Base-by-base conservation (phyloP, 2,888 invertebrate species). In the Drosophila meridionalis region DNA sequence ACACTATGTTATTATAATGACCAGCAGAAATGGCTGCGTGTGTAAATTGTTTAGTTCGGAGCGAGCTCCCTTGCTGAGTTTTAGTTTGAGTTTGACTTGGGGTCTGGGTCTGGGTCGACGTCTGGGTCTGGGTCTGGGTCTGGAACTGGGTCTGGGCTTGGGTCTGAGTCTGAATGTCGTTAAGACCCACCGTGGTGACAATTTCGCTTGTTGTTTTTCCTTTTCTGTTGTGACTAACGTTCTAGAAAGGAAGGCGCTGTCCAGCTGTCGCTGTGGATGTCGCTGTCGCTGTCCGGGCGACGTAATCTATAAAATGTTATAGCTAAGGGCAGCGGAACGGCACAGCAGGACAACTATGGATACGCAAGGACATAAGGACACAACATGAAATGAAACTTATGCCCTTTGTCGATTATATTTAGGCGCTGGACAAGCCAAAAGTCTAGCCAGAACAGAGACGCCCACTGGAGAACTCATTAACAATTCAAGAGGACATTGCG, bases 1-100 rank as follows among this genome's bases (percentile, higher is more conserved):
- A 67, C 81, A 12, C 72, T 81, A 50, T n/a, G 12, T 53, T 65
- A 74, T 79, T 86, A 73, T 83, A 85, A 82, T 76, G 45, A 47
- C 48, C 30, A 57, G 48, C 62, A 36, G 55, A 83, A 83, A 76
- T 73, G 60, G 38, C 63, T 40, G 82, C 60, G 65, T 77, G 81
- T 71, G 72, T 77, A 61, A 80, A 76, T 69, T 58, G 52, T 62
- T 63, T 42, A 32, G 56, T 42, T 57, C 56, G 30, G 20, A 40
- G 53, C 26, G 52, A 36, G 52, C 36, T 52, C 20, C 53, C 40
- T 38, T 47, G 38, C 56, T 30, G 63, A 30, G 55, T 36, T 45
- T 26, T 36, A 43, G 55, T 30, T 45, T 30, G 38, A 38, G 50
- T 70, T 40, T 30, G 47, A 28, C 43, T 71, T 30, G 34, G 47